A percentile compares a stretch with the other conserved stretches of the same genome.
Conservation (phyloP, 2,113 vertebrate genomes). For the Romanogobio albipinnatus region DNA sequence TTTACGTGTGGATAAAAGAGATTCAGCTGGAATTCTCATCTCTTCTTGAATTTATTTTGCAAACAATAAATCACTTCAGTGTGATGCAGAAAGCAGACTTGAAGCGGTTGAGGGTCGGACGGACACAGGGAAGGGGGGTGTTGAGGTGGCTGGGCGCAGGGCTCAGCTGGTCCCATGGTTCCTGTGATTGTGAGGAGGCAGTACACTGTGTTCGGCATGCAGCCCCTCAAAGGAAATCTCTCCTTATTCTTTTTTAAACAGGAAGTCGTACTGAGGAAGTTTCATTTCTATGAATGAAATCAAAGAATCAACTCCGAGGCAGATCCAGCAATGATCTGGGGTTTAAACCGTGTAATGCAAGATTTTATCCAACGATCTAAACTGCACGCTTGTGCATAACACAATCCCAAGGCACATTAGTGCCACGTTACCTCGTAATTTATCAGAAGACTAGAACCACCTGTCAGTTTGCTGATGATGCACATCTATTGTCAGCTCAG, state of each 20-base stretch:
- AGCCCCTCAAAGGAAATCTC: slow-evolving; percentile 75
- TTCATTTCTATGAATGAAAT: slow-evolving; percentile 53
- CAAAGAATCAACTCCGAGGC: slow-evolving; percentile 30
- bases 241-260: slow-evolving; percentile 75
- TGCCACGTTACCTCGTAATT: slow-evolving; percentile 12
- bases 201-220: slow-evolving; percentile 75
- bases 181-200: slow-evolving; percentile 77
- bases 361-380: neutral
- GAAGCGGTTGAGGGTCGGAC: slow-evolving; percentile 16
- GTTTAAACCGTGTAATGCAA: neutral
- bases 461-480: slow-evolving; percentile 28
- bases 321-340: neutral
- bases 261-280: slow-evolving; percentile 70
- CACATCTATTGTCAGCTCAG: slow-evolving; percentile 24
- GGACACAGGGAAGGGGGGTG: neutral
- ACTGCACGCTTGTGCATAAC: neutral
- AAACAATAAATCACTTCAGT: slow-evolving; percentile 68
- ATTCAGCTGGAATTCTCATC: slow-evolving; percentile 70
- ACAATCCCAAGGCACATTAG: neutral
- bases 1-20: neutral
- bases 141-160: slow-evolving; percentile 42
- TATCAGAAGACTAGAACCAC: slow-evolving; percentile 19
- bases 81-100: slow-evolving; percentile 74
- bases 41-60: slow-evolving; percentile 60
- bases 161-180: slow-evolving; percentile 71